A percentile compares a stretch with the other conserved stretches of the same genome.
Conservation (phyloP, 1,140 invertebrate species). For the Drosophila pseudoananassae region DNA sequence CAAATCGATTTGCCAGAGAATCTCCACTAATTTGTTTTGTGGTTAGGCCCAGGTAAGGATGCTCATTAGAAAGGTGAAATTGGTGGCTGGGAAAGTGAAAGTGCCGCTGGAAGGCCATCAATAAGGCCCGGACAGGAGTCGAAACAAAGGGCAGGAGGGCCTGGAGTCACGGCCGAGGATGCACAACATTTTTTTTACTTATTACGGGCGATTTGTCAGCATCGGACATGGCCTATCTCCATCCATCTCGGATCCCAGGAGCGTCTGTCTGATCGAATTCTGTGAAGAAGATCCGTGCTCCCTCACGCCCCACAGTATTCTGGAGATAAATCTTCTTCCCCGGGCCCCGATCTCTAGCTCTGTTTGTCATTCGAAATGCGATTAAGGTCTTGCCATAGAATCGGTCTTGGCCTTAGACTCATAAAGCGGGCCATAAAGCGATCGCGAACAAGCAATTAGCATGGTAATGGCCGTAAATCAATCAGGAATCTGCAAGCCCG, state of each 20-base stretch:
- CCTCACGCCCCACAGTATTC: not conserved
- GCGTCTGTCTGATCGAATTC: conserved; percentile 46
- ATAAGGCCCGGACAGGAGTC: conserved; percentile 21
- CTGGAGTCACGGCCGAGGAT: conserved; percentile 4
- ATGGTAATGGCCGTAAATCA: conserved; percentile 27
- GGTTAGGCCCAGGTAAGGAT: conserved; percentile 40
- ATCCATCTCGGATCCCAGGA: conserved; percentile 50
- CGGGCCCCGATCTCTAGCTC: conserved; percentile 38
- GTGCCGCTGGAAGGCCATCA: conserved; percentile 46
- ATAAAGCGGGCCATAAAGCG: not conserved
- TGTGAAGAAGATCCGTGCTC: conserved; percentile 49
- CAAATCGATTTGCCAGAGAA: conserved; percentile 71
- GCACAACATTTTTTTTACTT: conserved; percentile 61
- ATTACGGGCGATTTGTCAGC: conserved; percentile 75
- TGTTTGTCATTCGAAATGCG: conserved; percentile 51
- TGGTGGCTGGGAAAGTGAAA: conserved; percentile 66
- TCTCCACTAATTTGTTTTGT: conserved; percentile 67
- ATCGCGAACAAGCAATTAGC: conserved; percentile 44
- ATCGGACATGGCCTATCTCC: conserved; percentile 73
- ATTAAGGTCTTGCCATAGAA: conserved; percentile 30
- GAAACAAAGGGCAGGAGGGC: not conserved
- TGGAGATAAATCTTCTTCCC: conserved; percentile 29
- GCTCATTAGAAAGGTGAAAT: conserved; percentile 37
- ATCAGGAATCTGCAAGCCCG: conserved; percentile 34
- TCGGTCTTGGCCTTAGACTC: conserved; percentile 11